phyloP scores from a whole-genome alignment of 2,113 vertebrate species.

The Bagarius yarrelli region DNA sequence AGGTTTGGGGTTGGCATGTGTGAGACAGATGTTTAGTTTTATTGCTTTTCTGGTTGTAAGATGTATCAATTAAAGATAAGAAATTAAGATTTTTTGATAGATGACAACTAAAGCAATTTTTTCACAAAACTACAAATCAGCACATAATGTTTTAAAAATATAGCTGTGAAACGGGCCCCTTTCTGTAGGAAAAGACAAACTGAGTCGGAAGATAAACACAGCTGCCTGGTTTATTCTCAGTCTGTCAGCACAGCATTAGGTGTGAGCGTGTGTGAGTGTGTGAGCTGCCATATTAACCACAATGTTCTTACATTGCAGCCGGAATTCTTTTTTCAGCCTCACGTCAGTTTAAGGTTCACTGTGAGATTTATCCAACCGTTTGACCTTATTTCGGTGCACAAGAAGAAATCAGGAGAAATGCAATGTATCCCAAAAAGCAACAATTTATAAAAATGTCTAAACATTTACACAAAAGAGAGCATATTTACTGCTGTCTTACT shows the following conservation, averaged over 20 bases:
- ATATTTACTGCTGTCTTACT: neutral
- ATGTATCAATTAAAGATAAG: neutral
- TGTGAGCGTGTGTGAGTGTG: neutral
- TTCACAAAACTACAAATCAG: neutral
- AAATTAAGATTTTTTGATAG: neutral
- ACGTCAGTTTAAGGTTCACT: neutral
- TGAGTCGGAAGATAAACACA: conserved; percentile 68
- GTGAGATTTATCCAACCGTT: neutral
- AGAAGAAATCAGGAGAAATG: neutral
- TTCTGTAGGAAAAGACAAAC: conserved; percentile 31
- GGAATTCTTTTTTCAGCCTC: neutral
- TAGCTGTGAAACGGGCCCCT: neutral
- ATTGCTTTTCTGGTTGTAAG: neutral
- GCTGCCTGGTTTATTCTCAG: conserved; percentile 56
- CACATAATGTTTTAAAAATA: neutral
- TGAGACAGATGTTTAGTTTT: neutral
- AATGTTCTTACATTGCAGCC: neutral
- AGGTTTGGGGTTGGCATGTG: too few species aligned
- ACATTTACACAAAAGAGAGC: conserved; percentile 27
- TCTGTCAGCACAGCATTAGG: conserved; percentile 35
- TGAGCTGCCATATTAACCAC: neutral
- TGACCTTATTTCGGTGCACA: neutral
- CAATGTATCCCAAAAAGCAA: neutral
- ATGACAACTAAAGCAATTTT: neutral
- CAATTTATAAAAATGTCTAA: conserved; percentile 15